A percentile compares a stretch with the other conserved stretches of the same genome.
These are phyloP conservation scores for Ceyx melanurus DNA, from an alignment of 2,113 vertebrate species.

Conservation along the genomic window DNA sequence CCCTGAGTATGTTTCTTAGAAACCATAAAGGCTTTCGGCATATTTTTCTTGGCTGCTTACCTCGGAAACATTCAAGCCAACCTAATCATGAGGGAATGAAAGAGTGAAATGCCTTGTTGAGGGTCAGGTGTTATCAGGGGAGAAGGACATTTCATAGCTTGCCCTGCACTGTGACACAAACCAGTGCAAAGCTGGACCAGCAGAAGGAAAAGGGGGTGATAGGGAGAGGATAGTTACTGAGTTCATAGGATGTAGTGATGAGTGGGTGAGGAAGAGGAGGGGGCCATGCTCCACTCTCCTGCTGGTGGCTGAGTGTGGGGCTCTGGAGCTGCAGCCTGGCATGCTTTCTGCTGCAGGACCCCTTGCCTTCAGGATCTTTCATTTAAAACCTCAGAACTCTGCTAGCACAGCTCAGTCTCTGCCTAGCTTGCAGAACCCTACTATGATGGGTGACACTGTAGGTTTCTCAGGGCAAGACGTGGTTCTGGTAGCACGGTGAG, in stretches of 20 bases:
- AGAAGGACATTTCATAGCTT: background rate
- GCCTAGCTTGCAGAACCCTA: background rate
- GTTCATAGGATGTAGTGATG: background rate
- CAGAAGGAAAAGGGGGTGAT: background rate
- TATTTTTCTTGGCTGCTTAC: background rate
- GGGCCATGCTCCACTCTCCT: background rate
- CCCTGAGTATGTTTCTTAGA: background rate
- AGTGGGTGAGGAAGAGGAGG: background rate
- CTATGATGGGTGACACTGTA: background rate
- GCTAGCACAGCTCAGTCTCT: background rate
- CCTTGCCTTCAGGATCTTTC: background rate
- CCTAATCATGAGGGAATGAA: background rate
- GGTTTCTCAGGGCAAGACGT: background rate
- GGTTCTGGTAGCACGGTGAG: background rate
- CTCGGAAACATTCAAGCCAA: accelerated
- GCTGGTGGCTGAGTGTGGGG: background rate
- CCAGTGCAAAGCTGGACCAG: background rate
- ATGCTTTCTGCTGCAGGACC: background rate
- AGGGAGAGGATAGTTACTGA: background rate
- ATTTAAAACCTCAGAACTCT: background rate
- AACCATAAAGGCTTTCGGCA: background rate
- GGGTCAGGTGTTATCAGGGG: background rate
- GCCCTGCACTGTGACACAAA: background rate
- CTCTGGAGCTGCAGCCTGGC: background rate
- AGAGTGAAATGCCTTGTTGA: background rate